Conservation (phyloP, 2,888 invertebrate species). For the Deilephila porcellus region DNA sequence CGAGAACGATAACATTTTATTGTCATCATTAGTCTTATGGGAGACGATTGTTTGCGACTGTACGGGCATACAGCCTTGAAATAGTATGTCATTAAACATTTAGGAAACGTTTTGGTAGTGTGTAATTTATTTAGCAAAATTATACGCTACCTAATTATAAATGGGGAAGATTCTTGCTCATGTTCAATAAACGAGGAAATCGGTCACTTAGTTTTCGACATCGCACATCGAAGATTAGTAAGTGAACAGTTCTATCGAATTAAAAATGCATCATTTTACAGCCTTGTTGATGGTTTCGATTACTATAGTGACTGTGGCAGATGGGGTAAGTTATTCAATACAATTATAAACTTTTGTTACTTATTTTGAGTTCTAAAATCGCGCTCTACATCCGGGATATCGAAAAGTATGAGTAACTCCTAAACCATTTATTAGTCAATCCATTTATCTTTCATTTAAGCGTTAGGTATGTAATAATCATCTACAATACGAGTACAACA, state of each 20-base stretch:
- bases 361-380: neutral
- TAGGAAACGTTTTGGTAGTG: neutral
- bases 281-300: neutral
- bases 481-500: too few relatives aligned
- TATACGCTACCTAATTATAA: neutral
- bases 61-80: neutral
- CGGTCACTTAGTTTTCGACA: neutral
- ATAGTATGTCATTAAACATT: neutral
- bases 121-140: neutral
- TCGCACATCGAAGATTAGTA: neutral
- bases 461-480: too few relatives aligned
- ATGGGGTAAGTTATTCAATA: conserved; percentile 1
- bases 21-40: neutral
- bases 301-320: neutral
- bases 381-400: too few relatives aligned
- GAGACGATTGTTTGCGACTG: neutral
- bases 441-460: too few relatives aligned
- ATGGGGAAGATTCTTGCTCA: neutral
- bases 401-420: too few relatives aligned
- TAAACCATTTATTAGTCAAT: too few relatives aligned
- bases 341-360: neutral
- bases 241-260: neutral
- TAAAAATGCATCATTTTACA: neutral
- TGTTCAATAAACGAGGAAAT: neutral
- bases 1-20: neutral